Base-by-base conservation (phyloP, 1,140 invertebrate genomes). In the Centruroides vittatus region DNA sequence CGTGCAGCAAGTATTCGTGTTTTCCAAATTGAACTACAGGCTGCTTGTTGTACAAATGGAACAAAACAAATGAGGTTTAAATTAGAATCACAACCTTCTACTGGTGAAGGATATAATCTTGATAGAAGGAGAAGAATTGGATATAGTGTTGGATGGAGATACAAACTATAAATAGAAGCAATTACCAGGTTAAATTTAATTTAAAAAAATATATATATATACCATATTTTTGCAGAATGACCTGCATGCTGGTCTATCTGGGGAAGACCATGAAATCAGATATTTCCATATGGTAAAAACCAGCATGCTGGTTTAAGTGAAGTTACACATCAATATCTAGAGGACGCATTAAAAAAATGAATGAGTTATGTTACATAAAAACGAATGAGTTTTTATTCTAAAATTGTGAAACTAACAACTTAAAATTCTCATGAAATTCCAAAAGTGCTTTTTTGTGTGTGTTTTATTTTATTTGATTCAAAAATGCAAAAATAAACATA, bases 121-220 rank as follows among this genome's bases (percentile, higher is more conserved):
- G 83, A 82, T 12, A 95, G 73, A 57, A 95, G 73, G 60, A 94
- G 74, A 53, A 95, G 75, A 57, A 89, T 78, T 1, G 88, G 87
- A 75, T 89, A 89, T 58, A 91, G 68, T 41, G 73, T 70, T 41
- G 76, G 72, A 52, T 75, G 72, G 3, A 77, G 62, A 52, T 69
- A 73, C 5, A 79, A 73, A 35, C 78, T 75, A 23, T 23, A 23
- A 23, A 23, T 23, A 8, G 69, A 70, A 54, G 48, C 68, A 63
- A 73, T 69, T 59, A 66, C 10, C 66, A 41, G 35, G 65, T 53
- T n/a, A 64, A 35, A 62, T 54, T 58, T 65, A 60, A 41, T 36
- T 60, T 57, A 65, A 59, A 23, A 61, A 59, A 35, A 67, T 41
- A n/a, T 53, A 11, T n/a, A n/a, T n/a, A 9, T n/a, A 12, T 5